phyloP scores from a whole-genome alignment of 53 echinoderm and acorn worm genomes.

The Temnopleurus reevesii region DNA sequence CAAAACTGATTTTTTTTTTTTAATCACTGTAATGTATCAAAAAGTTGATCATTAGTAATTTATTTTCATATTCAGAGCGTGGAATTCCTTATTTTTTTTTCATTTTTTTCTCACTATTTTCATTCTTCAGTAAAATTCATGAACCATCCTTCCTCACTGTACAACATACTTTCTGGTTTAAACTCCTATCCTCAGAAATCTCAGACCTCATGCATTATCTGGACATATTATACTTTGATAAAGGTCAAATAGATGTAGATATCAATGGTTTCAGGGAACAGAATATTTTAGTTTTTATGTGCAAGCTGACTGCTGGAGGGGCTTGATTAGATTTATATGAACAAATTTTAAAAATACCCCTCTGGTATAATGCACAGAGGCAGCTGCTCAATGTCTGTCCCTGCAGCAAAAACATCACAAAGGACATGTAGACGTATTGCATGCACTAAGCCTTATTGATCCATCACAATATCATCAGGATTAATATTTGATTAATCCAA shows the following conservation, averaged over 20 bases:
- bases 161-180: too few species aligned
- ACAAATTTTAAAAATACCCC: background rate
- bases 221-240: background rate
- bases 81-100: background rate
- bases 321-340: conserved; percentile 1
- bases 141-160: background rate
- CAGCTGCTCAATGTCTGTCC: background rate
- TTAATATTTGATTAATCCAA: background rate
- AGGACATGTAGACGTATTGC: background rate
- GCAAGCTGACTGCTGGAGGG: background rate
- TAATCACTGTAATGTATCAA: too few species aligned
- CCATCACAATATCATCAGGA: background rate
- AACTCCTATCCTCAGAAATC: too few species aligned
- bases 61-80: too few species aligned
- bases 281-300: background rate
- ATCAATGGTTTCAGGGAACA: background rate
- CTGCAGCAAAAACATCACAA: background rate
- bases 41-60: too few species aligned
- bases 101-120: background rate
- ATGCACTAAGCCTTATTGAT: background rate
- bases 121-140: background rate
- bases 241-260: conserved; percentile 4
- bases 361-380: conserved; percentile 6
- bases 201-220: too few species aligned
- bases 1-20: too few species aligned